Evolutionary conservation across 2,113 vertebrate genomes (phyloP), one percentile per base, ranked within the genome.

Genomic region (Orthonyx spaldingii): DNA sequence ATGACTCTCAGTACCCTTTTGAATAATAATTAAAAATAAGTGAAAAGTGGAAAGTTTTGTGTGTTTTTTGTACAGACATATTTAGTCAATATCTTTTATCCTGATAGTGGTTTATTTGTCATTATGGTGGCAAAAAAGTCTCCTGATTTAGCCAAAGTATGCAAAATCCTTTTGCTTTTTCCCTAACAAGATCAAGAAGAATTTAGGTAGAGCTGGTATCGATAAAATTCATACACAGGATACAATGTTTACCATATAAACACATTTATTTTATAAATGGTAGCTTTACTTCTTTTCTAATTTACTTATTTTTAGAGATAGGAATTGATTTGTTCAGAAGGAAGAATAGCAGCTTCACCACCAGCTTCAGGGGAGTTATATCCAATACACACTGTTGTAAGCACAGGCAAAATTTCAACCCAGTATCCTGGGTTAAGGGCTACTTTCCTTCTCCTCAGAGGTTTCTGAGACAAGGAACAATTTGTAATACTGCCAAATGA

Each of bases 231-330:
- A 69, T 90, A 52, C 22, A 66, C 39, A 87, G 49, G 56, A 84
- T 86, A 90, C 18, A 94, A 39, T 18, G 41, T 46, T 95, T 89
- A 84, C 52, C 35, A 93, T 88, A 95, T 47, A 87, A 79, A 94
- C 12, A 86, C 47, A 74, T 89, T 87, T 84, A 39, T 89, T 93
- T 95, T 79, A 59, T 33, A 80, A 91, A 87, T 77, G 33, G 19
- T 56, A 89, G 50, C 26, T 91, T 93, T 89, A 68, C 52, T 61
- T 69, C 56, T 71, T 69, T 68, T 87, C 35, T 83, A 41, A 61
- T 37, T 74, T 59, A 81, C 47, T 87, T 77, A 24, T 16, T 76
- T 89, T 83, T 71, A 59, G 15, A 87, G n/a, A 44, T 71, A 32
- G 24, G 16, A 96, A 91, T 42, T 42, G 17, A 85, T 92, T 94